Evolutionary conservation across 1,140 invertebrate genomes (phyloP), one percentile per base, ranked within the genome.

Genomic region (Temnothorax nylanderi): DNA sequence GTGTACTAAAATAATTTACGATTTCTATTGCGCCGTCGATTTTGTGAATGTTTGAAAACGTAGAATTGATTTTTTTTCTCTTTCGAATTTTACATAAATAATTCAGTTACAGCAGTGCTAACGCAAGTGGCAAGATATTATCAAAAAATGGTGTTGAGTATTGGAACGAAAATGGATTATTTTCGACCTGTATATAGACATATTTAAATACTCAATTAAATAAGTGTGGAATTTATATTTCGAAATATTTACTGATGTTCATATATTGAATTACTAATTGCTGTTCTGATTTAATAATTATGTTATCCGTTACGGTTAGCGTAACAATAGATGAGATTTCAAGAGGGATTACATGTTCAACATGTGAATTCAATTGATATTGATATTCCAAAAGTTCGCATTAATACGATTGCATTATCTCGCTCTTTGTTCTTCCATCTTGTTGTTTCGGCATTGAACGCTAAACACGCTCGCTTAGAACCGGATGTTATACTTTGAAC

Each of bases 141-240:
- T 71, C 16, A 71, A 56, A 56, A 56, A 54, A 81, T 44, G 18
- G 54, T 26, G 41, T 41, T 21, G 37, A 44, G 18, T n/a, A 65
- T 71, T 13, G 32, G 21, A 7, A 3, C 8, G 21, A 71, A 58
- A 47, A 21, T 13, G 16, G 26, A 56, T 81, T 44, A 71, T 37
- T 56, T 58, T 32, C 0, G 21, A 81, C 6, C 13, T 34, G 18
- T 16, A 34, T 26, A n/a, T 13, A 32, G n/a, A 21, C 34, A 32
- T 21, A 58, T 81, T 32, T 37, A 21, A 67, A 49, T 67, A 11
- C 3, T 3, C n/a, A 34, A 71, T 71, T 81, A 81, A 71, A 56
- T 56, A 56, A n/a, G n/a, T 10, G 37, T 71, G 51, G 65, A 51
- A 71, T 81, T 71, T 71, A 44, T 32, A 44, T 81, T 56, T 44